Evolutionary conservation across 2,888 invertebrate genomes (phyloP).

Genomic region (Eremobia ochroleuca): DNA sequence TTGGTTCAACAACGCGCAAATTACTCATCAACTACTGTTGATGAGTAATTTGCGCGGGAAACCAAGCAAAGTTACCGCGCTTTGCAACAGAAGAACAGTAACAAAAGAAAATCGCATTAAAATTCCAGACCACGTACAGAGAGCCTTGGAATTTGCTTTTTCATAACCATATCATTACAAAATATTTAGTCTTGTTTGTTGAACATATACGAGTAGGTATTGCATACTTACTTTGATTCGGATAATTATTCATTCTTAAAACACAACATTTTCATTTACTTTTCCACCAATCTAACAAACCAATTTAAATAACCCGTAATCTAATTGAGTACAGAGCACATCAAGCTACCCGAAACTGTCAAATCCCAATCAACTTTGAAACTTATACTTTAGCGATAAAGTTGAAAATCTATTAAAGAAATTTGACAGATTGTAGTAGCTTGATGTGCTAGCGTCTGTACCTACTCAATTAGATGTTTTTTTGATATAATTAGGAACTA

Average conservation of each 20-base stretch:
- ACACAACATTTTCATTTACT: background rate
- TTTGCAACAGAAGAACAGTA: slow-evolving; percentile 16
- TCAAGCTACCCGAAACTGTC: too few species aligned
- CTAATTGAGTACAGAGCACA: too few species aligned
- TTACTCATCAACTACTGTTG: slow-evolving; percentile 5
- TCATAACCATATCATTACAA: background rate
- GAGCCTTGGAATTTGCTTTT: background rate
- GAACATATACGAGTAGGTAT: background rate
- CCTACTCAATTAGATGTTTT: background rate
- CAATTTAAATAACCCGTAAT: background rate
- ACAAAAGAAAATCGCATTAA: background rate
- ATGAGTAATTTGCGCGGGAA: slow-evolving; percentile 36
- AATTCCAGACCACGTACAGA: background rate
- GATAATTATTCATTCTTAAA: background rate
- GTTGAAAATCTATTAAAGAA: too few species aligned
- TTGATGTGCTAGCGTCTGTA: too few species aligned
- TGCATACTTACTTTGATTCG: background rate
- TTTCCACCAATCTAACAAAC: background rate
- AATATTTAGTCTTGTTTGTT: background rate
- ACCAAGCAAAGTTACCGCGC: slow-evolving; percentile 20
- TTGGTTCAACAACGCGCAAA: background rate
- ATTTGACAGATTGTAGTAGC: too few species aligned
- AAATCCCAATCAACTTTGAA: too few species aligned
- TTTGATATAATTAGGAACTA: background rate
- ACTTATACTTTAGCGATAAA: too few species aligned